Percentiles rank a stretch among this genome's conserved stretches.
phyloP scores from a whole-genome alignment of 1,140 invertebrate species.

The Drosophila nannoptera region DNA sequence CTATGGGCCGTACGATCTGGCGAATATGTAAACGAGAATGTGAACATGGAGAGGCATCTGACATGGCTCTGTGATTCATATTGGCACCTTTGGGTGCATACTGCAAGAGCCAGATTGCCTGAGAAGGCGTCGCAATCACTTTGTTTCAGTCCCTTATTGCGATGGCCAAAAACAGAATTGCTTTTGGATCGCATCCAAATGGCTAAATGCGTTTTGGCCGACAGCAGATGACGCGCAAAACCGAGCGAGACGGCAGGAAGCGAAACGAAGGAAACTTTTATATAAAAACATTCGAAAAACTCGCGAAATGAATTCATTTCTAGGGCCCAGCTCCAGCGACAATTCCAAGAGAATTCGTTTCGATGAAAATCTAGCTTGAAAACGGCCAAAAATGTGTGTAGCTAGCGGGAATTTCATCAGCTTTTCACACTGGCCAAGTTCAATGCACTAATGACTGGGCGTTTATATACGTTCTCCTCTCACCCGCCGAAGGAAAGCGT shows the following conservation, averaged over 20 bases:
- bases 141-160: constrained; percentile 31
- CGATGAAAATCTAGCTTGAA: too few relatives aligned
- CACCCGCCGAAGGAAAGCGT: not conserved
- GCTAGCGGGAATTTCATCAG: not conserved
- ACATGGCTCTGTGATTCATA: constrained; percentile 23
- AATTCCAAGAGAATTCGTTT: not conserved
- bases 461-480: too few relatives aligned
- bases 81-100: not conserved
- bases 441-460: constrained; percentile 9
- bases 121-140: constrained; percentile 17
- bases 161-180: constrained; percentile 42
- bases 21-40: not conserved
- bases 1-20: not conserved
- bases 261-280: constrained; percentile 1
- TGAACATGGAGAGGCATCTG: not conserved
- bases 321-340: not conserved
- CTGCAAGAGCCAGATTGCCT: constrained; percentile 1
- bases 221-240: constrained; percentile 45
- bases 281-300: constrained; percentile 8
- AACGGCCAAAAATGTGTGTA: not conserved
- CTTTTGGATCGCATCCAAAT: constrained; percentile 52
- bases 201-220: constrained; percentile 65
- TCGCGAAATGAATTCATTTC: constrained; percentile 6
- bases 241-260: not conserved
- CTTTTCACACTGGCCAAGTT: constrained; percentile 7